Conservation (phyloP, 1,140 invertebrate genomes). For the Cataglyphis hispanica region DNA sequence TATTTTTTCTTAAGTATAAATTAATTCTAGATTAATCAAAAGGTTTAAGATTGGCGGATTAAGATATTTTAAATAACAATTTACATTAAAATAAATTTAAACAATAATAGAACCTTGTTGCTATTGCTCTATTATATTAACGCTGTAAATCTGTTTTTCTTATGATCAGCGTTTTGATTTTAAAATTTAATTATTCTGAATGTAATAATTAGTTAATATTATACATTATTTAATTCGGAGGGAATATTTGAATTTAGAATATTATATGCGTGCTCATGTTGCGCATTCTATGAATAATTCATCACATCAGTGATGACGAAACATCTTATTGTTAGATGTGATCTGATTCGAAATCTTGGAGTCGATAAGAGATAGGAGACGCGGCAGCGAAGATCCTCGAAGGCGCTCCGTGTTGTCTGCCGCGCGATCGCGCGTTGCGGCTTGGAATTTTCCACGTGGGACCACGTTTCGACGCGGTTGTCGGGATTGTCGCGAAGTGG, state of each 20-base stretch:
- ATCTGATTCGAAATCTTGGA: neutral
- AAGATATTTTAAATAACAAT: neutral
- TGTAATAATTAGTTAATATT: neutral
- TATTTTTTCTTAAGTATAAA: neutral
- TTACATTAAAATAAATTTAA: neutral
- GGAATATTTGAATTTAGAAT: too few species aligned
- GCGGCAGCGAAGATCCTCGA: neutral
- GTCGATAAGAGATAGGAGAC: constrained; percentile 9
- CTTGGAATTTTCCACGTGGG: constrained; percentile 68
- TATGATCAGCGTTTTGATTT: neutral
- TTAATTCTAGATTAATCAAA: neutral
- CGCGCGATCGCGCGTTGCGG: constrained; percentile 25
- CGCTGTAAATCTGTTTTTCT: neutral
- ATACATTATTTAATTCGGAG: neutral
- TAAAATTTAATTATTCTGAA: neutral
- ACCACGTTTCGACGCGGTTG: constrained; percentile 41
- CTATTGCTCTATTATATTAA: neutral
- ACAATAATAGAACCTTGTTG: neutral
- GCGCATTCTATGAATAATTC: neutral
- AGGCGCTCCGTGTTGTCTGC: constrained; percentile 43
- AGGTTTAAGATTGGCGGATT: neutral
- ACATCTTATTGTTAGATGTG: too few species aligned
- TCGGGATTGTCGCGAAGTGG: constrained; percentile 53
- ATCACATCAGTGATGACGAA: neutral
- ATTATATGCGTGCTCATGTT: neutral